Evolutionary conservation across 2,888 invertebrate genomes (phyloP), one percentile per base, ranked within the genome.

Genomic region (Desoria tigrina): DNA sequence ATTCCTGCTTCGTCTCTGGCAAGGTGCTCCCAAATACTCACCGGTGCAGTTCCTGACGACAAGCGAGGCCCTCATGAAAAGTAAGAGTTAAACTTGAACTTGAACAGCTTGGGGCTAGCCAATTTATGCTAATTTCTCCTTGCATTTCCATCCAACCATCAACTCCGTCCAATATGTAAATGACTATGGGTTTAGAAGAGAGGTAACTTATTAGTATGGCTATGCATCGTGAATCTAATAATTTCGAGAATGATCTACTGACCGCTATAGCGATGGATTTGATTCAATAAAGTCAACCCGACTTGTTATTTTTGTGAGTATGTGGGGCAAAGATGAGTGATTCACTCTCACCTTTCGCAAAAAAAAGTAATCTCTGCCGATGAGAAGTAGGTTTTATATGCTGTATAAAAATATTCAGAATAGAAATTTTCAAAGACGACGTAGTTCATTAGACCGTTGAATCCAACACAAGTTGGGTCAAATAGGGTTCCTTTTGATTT

Each of bases 51-150:
- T 63, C 28, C n/a, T 24, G 51, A 28, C n/a, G n/a, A n/a, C n/a
- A n/a, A n/a, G n/a, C n/a, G n/a, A n/a, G n/a, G n/a, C n/a, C n/a
- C n/a, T n/a, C n/a, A n/a, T 56, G 27, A 57, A 71, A 71, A 71
- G 67, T 65, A 65, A 70, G 63, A 70, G 71, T 71, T 63, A 62
- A 68, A 50, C 65, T 57, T 71, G 60, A 71, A 68, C 71, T 71
- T 71, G 71, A 65, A 61, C 60, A n/a, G 58, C 59, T 66, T 53
- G 23, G 39, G 57, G 57, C 57, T 37, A 21, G 2, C 16, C 23
- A 21, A 16, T 24, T 24, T 51, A 24, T 9, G 23, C 14, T 21
- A 23, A 51, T 51, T 18, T n/a, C 16, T 6, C 32, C 32, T 32
- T 32, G 32, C 32, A 32, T 45, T 6, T 45, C 4, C 16, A 45